These are phyloP conservation scores for Holothuria scabra DNA, from an alignment of 53 echinoderm and acorn worm genomes.

Conservation along the genomic window DNA sequence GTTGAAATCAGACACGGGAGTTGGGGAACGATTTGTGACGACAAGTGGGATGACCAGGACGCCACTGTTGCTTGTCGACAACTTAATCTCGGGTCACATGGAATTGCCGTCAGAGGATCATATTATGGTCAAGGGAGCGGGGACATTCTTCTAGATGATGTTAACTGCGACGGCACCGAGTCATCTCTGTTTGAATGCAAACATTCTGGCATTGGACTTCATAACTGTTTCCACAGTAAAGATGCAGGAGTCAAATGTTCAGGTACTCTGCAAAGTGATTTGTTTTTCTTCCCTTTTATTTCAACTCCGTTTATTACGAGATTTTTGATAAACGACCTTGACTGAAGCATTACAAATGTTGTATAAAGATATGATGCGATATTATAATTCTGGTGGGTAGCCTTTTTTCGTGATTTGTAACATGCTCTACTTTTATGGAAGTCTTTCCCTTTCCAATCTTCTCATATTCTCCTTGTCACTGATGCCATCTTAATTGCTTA, in stretches of 20 bases:
- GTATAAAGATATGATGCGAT: no score
- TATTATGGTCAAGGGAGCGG: neutral
- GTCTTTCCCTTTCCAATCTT: no score
- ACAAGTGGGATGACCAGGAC: neutral
- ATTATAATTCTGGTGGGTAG: no score
- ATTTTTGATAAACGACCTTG: no score
- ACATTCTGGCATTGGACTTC: neutral
- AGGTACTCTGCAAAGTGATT: no score
- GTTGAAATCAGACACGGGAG: neutral
- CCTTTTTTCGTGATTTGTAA: no score
- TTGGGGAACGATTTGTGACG: neutral
- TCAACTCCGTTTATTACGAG: no score
- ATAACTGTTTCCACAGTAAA: neutral
- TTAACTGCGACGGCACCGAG: neutral
- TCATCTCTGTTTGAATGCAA: neutral
- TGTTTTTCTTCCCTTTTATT: no score
- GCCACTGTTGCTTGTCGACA: neutral
- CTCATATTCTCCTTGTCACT: no score
- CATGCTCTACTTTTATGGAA: no score
- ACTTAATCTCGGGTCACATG: neutral
- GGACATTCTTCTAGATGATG: neutral
- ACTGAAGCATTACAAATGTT: no score
- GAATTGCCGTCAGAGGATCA: neutral
- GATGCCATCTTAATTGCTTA: no score
- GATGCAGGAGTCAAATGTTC: slow-evolving; percentile 10